Evolutionary conservation across 1,140 invertebrate genomes (phyloP).

Genomic region (Agrypnia vestita): DNA sequence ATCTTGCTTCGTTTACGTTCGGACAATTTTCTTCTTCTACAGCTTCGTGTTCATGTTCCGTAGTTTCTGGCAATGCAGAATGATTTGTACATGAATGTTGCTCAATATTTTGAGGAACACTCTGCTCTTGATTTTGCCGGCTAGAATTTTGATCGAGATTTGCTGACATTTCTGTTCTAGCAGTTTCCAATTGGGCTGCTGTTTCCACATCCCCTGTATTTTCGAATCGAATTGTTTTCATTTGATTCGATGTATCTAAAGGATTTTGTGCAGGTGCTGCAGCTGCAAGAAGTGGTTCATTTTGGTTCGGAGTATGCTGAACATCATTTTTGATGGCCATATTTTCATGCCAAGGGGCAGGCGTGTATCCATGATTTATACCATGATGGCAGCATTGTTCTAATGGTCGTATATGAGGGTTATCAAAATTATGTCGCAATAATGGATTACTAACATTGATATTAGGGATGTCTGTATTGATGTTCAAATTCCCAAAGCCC

Average conservation of each 20-base stretch:
- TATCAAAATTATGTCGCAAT: not conserved
- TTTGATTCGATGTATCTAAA: not conserved
- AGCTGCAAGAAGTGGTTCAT: not conserved
- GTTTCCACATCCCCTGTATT: not conserved
- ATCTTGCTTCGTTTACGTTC: not conserved
- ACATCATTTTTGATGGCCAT: too few relatives aligned
- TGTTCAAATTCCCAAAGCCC: constrained; percentile 8
- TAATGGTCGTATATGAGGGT: not conserved
- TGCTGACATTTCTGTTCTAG: not conserved
- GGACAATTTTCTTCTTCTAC: not conserved
- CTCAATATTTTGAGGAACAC: not conserved
- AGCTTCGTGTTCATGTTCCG: not conserved
- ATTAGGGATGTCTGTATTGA: not conserved
- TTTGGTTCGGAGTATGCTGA: not conserved
- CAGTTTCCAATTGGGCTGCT: not conserved
- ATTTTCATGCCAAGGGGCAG: not conserved
- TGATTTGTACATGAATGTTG: too few relatives aligned
- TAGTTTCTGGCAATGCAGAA: not conserved
- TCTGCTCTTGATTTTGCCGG: not conserved
- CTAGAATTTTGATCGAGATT: not conserved
- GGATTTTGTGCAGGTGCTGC: not conserved
- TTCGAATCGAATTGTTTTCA: not conserved
- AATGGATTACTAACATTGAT: not conserved
- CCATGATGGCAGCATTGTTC: too few relatives aligned
- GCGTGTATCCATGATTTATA: not conserved